Evolutionary conservation across 2,113 vertebrate genomes (phyloP).

Genomic region (Callorhinus ursinus): DNA sequence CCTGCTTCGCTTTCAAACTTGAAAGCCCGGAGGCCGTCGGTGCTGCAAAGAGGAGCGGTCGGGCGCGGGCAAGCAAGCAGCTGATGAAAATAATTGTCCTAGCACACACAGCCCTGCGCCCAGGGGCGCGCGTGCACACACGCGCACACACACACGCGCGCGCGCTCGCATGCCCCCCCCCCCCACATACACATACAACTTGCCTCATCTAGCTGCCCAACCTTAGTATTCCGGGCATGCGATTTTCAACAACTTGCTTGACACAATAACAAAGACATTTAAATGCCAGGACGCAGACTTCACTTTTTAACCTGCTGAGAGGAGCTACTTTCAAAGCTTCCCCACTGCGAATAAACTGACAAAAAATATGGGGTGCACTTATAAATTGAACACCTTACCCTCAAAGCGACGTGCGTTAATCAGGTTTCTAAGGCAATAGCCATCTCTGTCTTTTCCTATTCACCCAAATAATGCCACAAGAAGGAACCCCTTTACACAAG

Average conservation of each 20-base stretch:
- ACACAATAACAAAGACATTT: constrained; percentile 70
- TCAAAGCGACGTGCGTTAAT: constrained; percentile 59
- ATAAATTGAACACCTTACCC: constrained; percentile 64
- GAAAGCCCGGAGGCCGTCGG: constrained; percentile 49
- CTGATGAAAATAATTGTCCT: constrained; percentile 60
- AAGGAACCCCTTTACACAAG: constrained; percentile 62
- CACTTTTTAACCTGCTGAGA: constrained; percentile 73
- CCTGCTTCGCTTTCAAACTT: constrained; percentile 30
- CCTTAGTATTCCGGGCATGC: constrained; percentile 54
- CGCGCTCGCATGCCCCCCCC: neutral
- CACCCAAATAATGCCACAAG: constrained; percentile 58
- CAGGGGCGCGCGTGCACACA: neutral
- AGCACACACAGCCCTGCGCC: neutral
- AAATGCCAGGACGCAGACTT: constrained; percentile 58
- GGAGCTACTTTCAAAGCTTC: constrained; percentile 66
- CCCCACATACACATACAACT: neutral
- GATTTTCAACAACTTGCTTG: constrained; percentile 58
- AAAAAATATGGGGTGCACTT: constrained; percentile 78
- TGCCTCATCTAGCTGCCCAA: constrained; percentile 10
- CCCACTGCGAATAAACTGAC: neutral
- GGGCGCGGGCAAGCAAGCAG: constrained; percentile 20
- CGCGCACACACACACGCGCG: accelerated
- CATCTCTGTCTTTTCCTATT: constrained; percentile 72
- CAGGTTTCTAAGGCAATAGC: constrained; percentile 70
- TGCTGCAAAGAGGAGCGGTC: constrained; percentile 38